These are phyloP conservation scores for Peromyscus melanophrys DNA, from an alignment of 2,797 vertebrate genomes.

Conservation along the genomic window DNA sequence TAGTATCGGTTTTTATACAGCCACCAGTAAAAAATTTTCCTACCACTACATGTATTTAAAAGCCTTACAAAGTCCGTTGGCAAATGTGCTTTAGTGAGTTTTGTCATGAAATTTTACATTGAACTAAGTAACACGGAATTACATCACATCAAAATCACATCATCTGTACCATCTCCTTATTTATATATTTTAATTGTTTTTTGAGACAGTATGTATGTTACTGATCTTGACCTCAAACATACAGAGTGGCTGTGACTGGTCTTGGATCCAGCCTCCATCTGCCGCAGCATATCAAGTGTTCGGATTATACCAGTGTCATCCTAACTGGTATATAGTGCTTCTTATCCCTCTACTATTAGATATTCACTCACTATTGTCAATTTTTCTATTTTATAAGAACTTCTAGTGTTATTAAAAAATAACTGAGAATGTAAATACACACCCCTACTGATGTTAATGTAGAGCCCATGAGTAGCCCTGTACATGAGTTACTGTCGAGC, in stretches of 20 bases:
- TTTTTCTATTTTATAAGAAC: constrained; percentile 51
- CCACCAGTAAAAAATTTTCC: no score
- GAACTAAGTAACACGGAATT: constrained; percentile 26
- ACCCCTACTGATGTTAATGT: not conserved
- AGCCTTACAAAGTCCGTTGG: no score
- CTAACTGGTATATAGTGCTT: not conserved
- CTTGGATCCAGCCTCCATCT: not conserved
- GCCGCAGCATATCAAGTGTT: not conserved
- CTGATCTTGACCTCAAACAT: not conserved
- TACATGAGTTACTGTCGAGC: not conserved
- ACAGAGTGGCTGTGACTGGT: not conserved
- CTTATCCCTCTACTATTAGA: constrained; percentile 46
- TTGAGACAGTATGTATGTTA: not conserved
- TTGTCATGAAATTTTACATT: no score
- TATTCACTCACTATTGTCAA: constrained; percentile 51
- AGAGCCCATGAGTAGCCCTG: not conserved
- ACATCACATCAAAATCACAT: not conserved
- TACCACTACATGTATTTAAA: no score
- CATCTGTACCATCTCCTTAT: constrained; percentile 41
- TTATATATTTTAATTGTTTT: not conserved
- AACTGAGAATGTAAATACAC: not conserved
- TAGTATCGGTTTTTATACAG: no score
- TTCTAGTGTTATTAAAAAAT: constrained; percentile 67
- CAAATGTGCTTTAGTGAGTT: no score
- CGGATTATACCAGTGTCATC: not conserved